Percentiles rank a stretch among this genome's conserved stretches.
These are phyloP conservation scores for Halocynthia aurantium DNA, from an alignment of 23 tunicate species.

Conservation along the genomic window DNA sequence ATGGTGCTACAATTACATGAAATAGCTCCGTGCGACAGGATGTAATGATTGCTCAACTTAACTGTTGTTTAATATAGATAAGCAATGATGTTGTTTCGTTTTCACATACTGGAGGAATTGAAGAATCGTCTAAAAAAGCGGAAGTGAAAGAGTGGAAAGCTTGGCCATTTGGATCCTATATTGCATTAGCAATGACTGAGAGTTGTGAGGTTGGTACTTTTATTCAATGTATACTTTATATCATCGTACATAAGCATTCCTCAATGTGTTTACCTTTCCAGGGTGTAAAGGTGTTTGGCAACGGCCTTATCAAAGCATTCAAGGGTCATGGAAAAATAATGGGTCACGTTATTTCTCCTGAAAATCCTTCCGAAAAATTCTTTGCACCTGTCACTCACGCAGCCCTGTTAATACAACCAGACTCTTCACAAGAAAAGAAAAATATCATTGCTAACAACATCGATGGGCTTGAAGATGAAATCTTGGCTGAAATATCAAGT, in stretches of 20 bases:
- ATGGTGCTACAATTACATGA: too few species aligned
- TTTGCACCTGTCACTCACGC: slow-evolving; percentile 1
- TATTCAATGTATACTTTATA: neutral
- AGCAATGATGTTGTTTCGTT: too few species aligned
- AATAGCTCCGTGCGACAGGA: too few species aligned
- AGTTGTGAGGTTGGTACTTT: neutral
- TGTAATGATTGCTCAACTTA: too few species aligned
- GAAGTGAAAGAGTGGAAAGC: too few species aligned
- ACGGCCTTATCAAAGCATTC: neutral
- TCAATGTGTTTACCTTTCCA: neutral
- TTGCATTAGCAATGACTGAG: slow-evolving; percentile 1
- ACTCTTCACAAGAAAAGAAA: too few species aligned
- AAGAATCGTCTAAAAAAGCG: too few species aligned
- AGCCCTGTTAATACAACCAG: neutral
- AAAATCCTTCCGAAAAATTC: neutral
- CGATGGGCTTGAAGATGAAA: too few species aligned
- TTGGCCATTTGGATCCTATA: neutral
- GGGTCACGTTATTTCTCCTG: neutral
- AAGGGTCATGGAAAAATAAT: neutral
- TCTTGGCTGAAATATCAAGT: too few species aligned
- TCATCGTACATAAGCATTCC: neutral
- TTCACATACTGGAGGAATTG: too few species aligned
- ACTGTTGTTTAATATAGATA: too few species aligned
- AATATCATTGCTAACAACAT: too few species aligned
- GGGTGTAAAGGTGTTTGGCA: slow-evolving; percentile 7